Conservation (phyloP, 2,113 vertebrate species). For the Passer montanus region DNA sequence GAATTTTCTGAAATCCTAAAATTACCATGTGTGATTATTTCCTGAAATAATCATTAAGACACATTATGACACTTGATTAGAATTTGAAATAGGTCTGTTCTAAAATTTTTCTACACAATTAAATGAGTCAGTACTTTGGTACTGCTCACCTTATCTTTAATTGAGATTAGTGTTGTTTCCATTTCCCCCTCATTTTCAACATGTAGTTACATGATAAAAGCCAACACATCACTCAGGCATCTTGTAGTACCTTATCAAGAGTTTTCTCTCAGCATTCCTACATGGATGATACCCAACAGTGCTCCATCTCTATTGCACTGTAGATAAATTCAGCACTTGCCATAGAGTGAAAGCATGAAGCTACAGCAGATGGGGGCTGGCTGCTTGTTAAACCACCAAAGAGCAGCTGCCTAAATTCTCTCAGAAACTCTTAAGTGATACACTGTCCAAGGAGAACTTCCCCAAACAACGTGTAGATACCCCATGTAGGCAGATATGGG, state of each 20-base stretch:
- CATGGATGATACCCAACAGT: neutral
- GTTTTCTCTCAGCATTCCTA: neutral
- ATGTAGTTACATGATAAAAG: neutral
- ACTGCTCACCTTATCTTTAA: neutral
- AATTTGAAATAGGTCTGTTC: neutral
- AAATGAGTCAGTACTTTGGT: neutral
- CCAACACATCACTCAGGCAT: neutral
- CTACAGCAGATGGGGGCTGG: neutral
- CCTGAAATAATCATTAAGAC: neutral
- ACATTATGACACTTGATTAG: neutral
- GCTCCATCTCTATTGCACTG: neutral
- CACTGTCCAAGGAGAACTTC: neutral
- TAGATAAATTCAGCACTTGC: neutral
- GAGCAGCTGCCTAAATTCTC: neutral
- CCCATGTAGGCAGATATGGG: neutral
- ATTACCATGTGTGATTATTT: neutral
- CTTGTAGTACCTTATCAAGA: neutral
- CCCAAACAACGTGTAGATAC: neutral
- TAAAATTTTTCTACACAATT: neutral
- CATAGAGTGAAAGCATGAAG: neutral
- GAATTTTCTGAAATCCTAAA: slow-evolving; percentile 21
- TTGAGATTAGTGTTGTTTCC: neutral
- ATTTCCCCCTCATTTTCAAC: neutral
- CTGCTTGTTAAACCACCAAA: neutral
- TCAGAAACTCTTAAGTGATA: neutral